phyloP scores from a whole-genome alignment of 2,797 vertebrate genomes.

The Ctenopoma kingsleyae region DNA sequence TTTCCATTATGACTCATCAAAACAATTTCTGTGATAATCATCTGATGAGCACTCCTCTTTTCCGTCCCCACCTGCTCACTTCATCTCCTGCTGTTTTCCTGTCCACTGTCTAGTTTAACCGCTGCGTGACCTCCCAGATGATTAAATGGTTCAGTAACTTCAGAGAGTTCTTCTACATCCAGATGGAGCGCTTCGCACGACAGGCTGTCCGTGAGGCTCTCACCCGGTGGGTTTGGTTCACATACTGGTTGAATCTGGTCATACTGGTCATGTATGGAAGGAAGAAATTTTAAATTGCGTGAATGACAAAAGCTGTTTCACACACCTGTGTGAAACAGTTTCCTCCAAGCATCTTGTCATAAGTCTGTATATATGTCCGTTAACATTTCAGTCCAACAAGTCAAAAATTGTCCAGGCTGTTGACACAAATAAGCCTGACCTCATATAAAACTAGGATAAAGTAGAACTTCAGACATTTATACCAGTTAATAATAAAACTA shows the following conservation, averaged over 20 bases:
- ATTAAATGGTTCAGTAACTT: constrained; percentile 92
- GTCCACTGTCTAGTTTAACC: constrained; percentile 80
- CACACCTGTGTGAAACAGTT: too few species aligned
- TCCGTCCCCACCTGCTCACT: constrained; percentile 20
- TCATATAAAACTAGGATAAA: not conserved
- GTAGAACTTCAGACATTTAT: too few species aligned
- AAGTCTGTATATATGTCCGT: too few species aligned
- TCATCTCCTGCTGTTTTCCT: constrained; percentile 36
- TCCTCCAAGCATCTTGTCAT: too few species aligned
- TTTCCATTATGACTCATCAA: not conserved
- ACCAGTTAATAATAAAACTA: not conserved
- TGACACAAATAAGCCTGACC: too few species aligned
- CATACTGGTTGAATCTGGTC: constrained; percentile 20
- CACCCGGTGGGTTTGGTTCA: constrained; percentile 68
- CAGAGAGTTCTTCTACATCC: constrained; percentile 91
- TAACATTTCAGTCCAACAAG: not conserved
- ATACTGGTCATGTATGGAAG: not conserved
- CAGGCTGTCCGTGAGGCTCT: constrained; percentile 86
- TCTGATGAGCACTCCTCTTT: not conserved
- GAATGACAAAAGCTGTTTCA: too few species aligned
- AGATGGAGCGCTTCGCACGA: constrained; percentile 88
- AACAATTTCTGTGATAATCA: not conserved
- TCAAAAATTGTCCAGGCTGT: not conserved
- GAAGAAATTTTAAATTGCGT: too few species aligned
- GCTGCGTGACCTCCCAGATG: constrained; percentile 89